A percentile compares a stretch with the other conserved stretches of the same genome.
Conservation (phyloP, 2,888 invertebrate genomes). For the Cotesia congregata region DNA sequence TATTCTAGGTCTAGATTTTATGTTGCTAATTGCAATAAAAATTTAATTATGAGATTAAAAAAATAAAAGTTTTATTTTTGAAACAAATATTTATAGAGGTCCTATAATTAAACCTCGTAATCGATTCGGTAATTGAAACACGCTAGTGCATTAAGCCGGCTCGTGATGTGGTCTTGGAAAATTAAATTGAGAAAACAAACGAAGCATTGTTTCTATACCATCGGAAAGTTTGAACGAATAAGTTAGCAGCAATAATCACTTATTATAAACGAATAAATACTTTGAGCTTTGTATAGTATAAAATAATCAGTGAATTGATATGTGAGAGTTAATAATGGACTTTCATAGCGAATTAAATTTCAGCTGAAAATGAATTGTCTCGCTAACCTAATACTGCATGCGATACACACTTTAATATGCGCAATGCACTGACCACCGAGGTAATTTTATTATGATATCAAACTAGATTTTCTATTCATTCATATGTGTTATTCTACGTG, state of each 20-base stretch:
- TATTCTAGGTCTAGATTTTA: too few relatives aligned
- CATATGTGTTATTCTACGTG: neutral
- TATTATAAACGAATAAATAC: neutral
- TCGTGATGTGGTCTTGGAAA: slow-evolving; percentile 2
- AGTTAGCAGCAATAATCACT: neutral
- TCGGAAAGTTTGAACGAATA: neutral
- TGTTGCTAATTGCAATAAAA: too few relatives aligned
- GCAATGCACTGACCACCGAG: neutral
- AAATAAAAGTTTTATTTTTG: neutral
- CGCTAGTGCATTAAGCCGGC: neutral
- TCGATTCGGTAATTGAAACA: neutral
- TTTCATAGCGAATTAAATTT: neutral
- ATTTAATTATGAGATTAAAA: too few relatives aligned
- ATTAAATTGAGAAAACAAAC: slow-evolving; percentile 1
- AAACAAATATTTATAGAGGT: neutral
- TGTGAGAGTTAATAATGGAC: neutral
- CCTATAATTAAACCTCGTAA: neutral
- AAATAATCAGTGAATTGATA: neutral
- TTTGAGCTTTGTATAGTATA: neutral
- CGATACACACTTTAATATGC: too few relatives aligned
- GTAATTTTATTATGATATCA: neutral
- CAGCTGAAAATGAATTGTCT: neutral
- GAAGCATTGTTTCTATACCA: neutral
- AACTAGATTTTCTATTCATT: neutral
- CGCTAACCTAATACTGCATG: too few relatives aligned